Evolutionary conservation across 1,140 invertebrate genomes (phyloP).

Genomic region (Pectinophora gossypiella): DNA sequence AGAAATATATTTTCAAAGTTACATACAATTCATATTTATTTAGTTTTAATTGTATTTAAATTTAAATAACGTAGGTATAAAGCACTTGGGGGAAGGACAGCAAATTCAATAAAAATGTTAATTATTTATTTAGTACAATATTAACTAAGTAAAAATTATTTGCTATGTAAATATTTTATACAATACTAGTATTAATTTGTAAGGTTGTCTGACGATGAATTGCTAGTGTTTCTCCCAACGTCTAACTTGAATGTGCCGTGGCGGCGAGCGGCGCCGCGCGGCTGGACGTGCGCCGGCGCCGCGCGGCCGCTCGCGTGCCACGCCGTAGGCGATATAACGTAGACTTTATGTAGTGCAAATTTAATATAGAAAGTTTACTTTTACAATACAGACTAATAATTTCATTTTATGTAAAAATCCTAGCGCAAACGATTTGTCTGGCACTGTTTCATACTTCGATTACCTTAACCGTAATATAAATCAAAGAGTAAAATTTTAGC

Average conservation of each 20-base stretch:
- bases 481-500: conserved; percentile 74
- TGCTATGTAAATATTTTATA: conserved; percentile 74
- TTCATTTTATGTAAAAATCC: conserved; percentile 73
- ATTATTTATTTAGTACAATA: conserved; percentile 71
- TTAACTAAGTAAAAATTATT: conserved; percentile 75
- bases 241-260: conserved; percentile 61
- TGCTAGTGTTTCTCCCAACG: conserved; percentile 63
- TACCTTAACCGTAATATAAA: conserved; percentile 72
- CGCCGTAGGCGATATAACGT: conserved; percentile 56
- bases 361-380: conserved; percentile 72
- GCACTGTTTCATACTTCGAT: conserved; percentile 68
- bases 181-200: conserved; percentile 71
- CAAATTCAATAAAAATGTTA: conserved; percentile 77
- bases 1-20: conserved; percentile 68
- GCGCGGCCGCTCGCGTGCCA: conserved; percentile 15
- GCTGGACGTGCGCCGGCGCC: conserved; percentile 5
- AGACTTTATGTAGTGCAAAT: conserved; percentile 69
- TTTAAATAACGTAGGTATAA: conserved; percentile 76
- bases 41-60: conserved; percentile 70
- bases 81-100: conserved; percentile 77
- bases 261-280: conserved; percentile 16
- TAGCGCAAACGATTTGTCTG: conserved; percentile 70
- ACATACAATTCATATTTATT: conserved; percentile 70
- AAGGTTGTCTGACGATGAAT: conserved; percentile 69
- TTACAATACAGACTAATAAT: conserved; percentile 72